Base-by-base conservation (phyloP, 2,888 invertebrate genomes). In the Heliconius hortense region DNA sequence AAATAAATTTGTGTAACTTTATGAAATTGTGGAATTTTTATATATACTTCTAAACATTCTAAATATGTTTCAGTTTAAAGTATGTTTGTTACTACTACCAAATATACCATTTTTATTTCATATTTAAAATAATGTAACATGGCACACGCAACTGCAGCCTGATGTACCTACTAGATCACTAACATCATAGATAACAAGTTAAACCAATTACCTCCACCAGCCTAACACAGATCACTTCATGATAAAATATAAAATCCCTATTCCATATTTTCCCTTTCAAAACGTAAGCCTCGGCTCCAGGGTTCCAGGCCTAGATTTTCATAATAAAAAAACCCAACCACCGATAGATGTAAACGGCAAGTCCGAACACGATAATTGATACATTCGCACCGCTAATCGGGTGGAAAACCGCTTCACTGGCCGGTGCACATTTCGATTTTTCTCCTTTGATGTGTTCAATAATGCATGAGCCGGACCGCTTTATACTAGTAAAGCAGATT, bases 401-500 rank as follows among this genome's bases (percentile, higher is more conserved):
- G 82, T 82, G 93, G 92, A 92, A 93, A 93, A 90, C 88, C 90
- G 84, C 88, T 93, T 92, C 89, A 90, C 93, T 89, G 85, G 85
- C 86, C 91, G 89, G 78, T 93, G 93, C 87, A 89, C 93, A 93
- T 91, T 92, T 89, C 90, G 90, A 93, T 93, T 93, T 93, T 93
- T 93, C 93, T 93, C 92, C 93, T 93, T 93, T 93, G 93, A 93
- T 93, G 92, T 93, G 93, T 93, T 92, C 89, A 92, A 92, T 92
- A 93, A 91, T 92, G 90, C 92, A 92, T 92, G 90, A 86, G 88
- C 86, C 87, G 85, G 87, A 87, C 84, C 87, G 87, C 82, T 81
- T 83, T 81, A 80, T 81, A 82, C 78, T 81, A 79, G 76, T 81
- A 78, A 78, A 82, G 76, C 81, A 76, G 75, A 80, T 82, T 80